Conservation (phyloP, 2,113 vertebrate species). For the Zapornia atra region DNA sequence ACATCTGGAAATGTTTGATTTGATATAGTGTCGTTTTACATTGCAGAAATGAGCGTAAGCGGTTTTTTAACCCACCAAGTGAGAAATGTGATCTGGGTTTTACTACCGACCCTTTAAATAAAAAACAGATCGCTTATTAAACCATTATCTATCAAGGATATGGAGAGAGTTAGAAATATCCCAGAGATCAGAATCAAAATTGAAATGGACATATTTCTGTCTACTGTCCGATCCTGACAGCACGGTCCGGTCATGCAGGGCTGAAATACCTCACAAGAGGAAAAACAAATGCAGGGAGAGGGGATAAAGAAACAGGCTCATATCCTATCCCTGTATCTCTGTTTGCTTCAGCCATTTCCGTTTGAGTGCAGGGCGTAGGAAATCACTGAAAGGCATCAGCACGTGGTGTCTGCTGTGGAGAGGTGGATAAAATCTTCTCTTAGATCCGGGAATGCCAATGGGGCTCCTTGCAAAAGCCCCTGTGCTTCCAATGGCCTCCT, state of each 20-base stretch:
- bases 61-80: constrained; percentile 89
- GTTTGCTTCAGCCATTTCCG: not conserved
- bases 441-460: not conserved
- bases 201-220: constrained; percentile 58
- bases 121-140: constrained; percentile 90
- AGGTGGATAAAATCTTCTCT: not conserved
- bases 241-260: not conserved
- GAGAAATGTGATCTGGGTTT: constrained; percentile 91
- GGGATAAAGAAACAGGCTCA: not conserved
- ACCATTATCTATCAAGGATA: constrained; percentile 86
- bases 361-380: not conserved
- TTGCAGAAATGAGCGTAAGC: constrained; percentile 97
- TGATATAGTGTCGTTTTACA: constrained; percentile 99
- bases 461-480: not conserved
- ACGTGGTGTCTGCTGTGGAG: not conserved
- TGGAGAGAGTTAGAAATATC: constrained; percentile 61
- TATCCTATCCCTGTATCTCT: not conserved
- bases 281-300: not conserved
- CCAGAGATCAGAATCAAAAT: constrained; percentile 29
- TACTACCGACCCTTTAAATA: constrained; percentile 92
- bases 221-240: constrained; percentile 23
- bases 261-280: constrained; percentile 3
- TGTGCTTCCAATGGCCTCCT: not conserved
- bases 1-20: constrained; percentile 99
- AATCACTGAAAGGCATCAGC: not conserved